phyloP scores from a whole-genome alignment of 2,888 invertebrate species.

The Cantharis nigra region DNA sequence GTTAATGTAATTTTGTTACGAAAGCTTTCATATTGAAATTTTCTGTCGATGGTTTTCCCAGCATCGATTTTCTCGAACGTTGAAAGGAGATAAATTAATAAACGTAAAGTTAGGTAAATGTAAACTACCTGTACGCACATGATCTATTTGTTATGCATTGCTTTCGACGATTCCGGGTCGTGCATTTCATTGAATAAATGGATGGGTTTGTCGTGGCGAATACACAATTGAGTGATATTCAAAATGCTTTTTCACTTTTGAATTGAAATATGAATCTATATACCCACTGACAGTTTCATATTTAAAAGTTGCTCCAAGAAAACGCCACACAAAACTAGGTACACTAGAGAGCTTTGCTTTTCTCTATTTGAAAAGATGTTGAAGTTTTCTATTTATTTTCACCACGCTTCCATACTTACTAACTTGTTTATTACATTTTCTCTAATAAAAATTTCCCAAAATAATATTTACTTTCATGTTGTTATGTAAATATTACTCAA shows the following conservation, averaged over 20 bases:
- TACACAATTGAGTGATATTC: constrained; percentile 28
- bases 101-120: background rate
- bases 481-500: background rate
- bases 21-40: background rate
- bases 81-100: background rate
- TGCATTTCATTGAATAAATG: constrained; percentile 31
- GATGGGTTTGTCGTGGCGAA: constrained; percentile 22
- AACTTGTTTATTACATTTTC: background rate
- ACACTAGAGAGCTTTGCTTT: background rate
- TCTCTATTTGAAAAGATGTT: background rate
- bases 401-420: background rate
- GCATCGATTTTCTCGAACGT: background rate
- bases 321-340: background rate
- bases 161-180: constrained; percentile 31
- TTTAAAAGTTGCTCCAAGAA: background rate
- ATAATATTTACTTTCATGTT: background rate
- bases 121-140: constrained; percentile 23
- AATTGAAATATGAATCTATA: constrained; percentile 25
- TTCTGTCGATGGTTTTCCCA: background rate
- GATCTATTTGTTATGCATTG: constrained; percentile 40
- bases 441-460: background rate
- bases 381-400: background rate
- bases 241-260: constrained; percentile 21
- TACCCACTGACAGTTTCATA: background rate
- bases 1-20: background rate